Conservation (phyloP, 2,797 vertebrate genomes). For the Poecilia picta region DNA sequence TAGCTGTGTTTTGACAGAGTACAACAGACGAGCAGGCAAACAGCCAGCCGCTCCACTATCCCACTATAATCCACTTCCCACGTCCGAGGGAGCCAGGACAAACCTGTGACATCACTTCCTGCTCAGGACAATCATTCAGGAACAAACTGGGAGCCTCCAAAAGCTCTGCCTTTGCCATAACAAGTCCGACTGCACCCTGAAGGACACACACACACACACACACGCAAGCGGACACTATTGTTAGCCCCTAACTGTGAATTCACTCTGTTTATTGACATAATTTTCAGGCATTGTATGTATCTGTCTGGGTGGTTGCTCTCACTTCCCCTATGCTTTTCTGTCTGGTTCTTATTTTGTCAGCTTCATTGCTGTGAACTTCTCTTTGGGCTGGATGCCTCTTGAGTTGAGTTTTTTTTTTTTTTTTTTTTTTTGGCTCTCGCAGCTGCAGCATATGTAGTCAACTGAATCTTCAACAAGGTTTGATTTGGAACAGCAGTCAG, state of each 20-base stretch:
- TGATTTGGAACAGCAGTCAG: not conserved
- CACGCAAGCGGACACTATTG: constrained; percentile 58
- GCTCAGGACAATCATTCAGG: constrained; percentile 76
- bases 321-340: constrained; percentile 43
- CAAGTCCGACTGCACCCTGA: constrained; percentile 53
- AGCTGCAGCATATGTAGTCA: not conserved
- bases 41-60: constrained; percentile 29
- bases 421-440: not conserved
- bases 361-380: constrained; percentile 24
- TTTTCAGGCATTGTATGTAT: constrained; percentile 58
- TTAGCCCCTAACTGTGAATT: constrained; percentile 60
- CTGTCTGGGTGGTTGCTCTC: constrained; percentile 39
- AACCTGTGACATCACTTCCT: constrained; percentile 79
- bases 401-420: not conserved
- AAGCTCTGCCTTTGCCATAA: constrained; percentile 65
- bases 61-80: constrained; percentile 72
- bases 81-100: constrained; percentile 66
- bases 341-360: constrained; percentile 28
- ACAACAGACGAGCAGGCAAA: constrained; percentile 8
- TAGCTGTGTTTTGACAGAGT: constrained; percentile 6
- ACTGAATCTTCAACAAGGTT: not conserved
- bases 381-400: not conserved
- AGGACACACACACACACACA: constrained; percentile 20
- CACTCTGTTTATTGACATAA: constrained; percentile 67
- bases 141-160: constrained; percentile 60